phyloP scores from a whole-genome alignment of 1,140 invertebrate genomes.

The Drosophila burlai region DNA sequence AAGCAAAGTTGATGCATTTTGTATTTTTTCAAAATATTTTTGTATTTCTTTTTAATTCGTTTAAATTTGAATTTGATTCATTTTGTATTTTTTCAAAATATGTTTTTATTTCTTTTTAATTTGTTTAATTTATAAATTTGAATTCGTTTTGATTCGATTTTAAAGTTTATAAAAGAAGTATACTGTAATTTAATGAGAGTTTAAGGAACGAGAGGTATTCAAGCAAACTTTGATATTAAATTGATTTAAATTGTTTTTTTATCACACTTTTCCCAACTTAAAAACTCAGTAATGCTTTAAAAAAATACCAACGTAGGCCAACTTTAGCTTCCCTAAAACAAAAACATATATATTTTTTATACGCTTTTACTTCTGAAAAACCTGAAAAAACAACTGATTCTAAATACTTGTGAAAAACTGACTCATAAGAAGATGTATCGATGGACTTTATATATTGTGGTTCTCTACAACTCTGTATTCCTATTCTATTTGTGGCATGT shows the following conservation, averaged over 20 bases:
- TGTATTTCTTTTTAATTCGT: too few relatives aligned
- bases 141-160: not conserved
- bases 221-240: not conserved
- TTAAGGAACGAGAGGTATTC: too few relatives aligned
- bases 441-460: slow-evolving; percentile 21
- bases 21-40: not conserved
- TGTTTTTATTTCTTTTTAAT: not conserved
- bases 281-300: not conserved
- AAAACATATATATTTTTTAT: slow-evolving; percentile 58
- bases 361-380: slow-evolving; percentile 53
- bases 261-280: not conserved
- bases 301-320: slow-evolving; percentile 1
- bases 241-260: not conserved
- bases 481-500: slow-evolving; percentile 59
- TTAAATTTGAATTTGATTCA: too few relatives aligned
- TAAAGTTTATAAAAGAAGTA: not conserved
- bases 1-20: not conserved
- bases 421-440: not conserved
- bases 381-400: slow-evolving; percentile 2
- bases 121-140: not conserved
- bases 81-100: not conserved
- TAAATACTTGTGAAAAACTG: slow-evolving; percentile 5
- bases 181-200: not conserved
- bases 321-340: not conserved
- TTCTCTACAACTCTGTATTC: slow-evolving; percentile 35